A percentile compares a stretch with the other conserved stretches of the same genome.
Evolutionary conservation across 1,140 invertebrate species (phyloP).

Genomic region (Rhopalosiphum padi): DNA sequence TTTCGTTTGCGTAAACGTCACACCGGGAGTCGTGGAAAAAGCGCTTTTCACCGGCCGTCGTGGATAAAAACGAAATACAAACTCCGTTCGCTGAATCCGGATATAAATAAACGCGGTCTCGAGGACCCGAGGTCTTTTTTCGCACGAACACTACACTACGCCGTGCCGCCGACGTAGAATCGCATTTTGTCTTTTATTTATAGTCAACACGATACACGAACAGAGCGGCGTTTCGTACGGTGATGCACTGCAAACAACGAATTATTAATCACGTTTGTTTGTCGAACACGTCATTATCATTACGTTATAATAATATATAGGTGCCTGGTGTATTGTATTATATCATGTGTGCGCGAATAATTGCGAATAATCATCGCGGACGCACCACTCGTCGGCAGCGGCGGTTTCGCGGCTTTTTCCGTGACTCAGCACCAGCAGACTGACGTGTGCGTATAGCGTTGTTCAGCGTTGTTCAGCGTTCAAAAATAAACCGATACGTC

Average conservation of each 20-base stretch:
- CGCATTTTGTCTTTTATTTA: neutral
- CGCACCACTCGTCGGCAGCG: too few species aligned
- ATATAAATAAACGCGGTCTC: neutral
- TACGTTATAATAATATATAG: neutral
- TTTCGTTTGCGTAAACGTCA: too few species aligned
- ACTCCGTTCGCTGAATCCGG: neutral
- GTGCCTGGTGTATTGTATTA: neutral
- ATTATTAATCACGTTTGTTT: neutral
- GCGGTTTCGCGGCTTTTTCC: neutral
- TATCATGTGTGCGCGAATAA: neutral
- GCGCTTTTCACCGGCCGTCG: neutral
- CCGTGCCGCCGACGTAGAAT: neutral
- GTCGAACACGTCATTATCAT: slow-evolving; percentile 5
- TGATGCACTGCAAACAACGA: neutral
- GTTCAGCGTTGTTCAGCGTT: neutral
- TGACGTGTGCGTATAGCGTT: neutral
- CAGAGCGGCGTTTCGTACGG: too few species aligned
- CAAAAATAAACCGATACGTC: neutral
- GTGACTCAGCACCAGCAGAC: neutral
- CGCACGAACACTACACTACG: neutral
- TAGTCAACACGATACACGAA: neutral
- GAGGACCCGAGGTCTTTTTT: neutral
- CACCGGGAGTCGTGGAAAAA: neutral
- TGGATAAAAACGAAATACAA: neutral
- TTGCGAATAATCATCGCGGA: neutral